Base-by-base conservation (phyloP, 2,113 vertebrate species). In the Anguilla rostrata region DNA sequence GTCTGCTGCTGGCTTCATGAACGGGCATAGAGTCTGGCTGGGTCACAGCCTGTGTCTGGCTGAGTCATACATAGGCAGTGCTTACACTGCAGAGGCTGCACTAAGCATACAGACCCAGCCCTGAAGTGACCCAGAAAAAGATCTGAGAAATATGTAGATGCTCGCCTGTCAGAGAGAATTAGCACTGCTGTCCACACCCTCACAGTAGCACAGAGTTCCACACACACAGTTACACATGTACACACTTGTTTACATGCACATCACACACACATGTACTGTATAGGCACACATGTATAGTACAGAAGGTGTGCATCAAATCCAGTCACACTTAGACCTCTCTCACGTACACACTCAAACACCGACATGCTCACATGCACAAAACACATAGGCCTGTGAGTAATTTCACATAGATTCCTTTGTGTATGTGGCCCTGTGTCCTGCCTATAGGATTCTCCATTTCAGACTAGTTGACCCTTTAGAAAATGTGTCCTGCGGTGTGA, bases 111-210 rank as follows among this genome's bases (percentile, higher is more conserved):
- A 81, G 63, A 49, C 71, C 83, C 83, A 57, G 81, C 75, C 87
- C 43, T 91, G 90, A 92, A 92, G 86, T 92, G 91, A 93, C 87
- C 91, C 88, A 86, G 88, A 85, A 91, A 92, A 90, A 90, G 86
- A 91, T 41, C 83, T 85, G 82, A 91, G 85, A 88, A 87, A 40
- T 82, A 83, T 41, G 56, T 57, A 89, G 88, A 92, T 90, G 88
- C 92, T 90, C 87, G 78, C 56, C 86, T 91, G 91, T 91, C 93
- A 92, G 81, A 84, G 63, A 41, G 49, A 79, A 87, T 93, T 92
- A 92, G 75, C 86, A 81, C 91, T 71, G 89, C 82, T 83, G 56
- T 57, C 39, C 84, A 85, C 41, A 84, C 82, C 2, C 9, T 49
- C 29, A 78, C 85, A 89, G 83, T n/a, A 34, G 26, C n/a, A 34